These are phyloP conservation scores for Tachina grossa DNA, from an alignment of 2,888 invertebrate species.

Conservation along the genomic window DNA sequence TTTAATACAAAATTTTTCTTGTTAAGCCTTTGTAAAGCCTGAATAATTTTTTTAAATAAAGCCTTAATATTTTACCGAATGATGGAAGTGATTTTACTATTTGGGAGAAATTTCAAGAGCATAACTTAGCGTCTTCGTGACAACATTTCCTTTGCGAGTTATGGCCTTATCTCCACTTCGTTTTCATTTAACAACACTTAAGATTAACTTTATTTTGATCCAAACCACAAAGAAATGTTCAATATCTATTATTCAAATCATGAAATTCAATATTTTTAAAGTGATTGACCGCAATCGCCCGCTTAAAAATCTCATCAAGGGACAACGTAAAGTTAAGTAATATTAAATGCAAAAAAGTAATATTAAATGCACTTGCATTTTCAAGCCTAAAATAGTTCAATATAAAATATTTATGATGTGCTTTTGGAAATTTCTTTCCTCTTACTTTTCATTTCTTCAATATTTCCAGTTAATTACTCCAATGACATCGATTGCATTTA, in stretches of 20 bases:
- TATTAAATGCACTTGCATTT: constrained; percentile 2
- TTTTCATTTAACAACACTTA: too few relatives aligned
- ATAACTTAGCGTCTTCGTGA: too few relatives aligned
- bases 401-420: not conserved
- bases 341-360: not conserved
- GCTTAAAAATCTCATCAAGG: not conserved
- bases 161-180: too few relatives aligned
- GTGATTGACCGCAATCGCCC: not conserved
- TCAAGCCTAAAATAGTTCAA: not conserved
- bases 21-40: too few relatives aligned
- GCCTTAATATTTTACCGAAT: too few relatives aligned
- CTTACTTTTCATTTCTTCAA: constrained; percentile 31
- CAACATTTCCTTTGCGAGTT: too few relatives aligned
- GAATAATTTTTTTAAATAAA: too few relatives aligned
- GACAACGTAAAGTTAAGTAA: not conserved
- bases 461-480: constrained; percentile 56
- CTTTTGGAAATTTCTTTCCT: not conserved
- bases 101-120: too few relatives aligned
- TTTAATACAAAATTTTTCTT: too few relatives aligned
- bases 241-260: not conserved
- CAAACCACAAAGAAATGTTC: too few relatives aligned
- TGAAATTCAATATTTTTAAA: not conserved
- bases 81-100: too few relatives aligned
- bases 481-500: constrained; percentile 55
- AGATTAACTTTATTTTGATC: too few relatives aligned